These are phyloP conservation scores for Aepyceros melampus DNA, from an alignment of 2,113 vertebrate genomes.

Conservation along the genomic window DNA sequence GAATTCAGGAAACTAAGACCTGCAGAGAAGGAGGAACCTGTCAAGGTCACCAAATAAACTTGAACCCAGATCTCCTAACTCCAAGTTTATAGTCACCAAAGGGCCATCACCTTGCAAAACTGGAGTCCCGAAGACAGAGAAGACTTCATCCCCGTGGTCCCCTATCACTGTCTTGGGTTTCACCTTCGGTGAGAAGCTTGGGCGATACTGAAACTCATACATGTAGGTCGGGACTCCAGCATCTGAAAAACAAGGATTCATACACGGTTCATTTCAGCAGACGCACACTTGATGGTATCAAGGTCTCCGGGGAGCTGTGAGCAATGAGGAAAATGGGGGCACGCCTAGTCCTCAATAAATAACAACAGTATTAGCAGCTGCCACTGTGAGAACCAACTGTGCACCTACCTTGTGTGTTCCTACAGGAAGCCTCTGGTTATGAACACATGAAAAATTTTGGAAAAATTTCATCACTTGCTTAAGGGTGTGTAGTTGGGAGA, in stretches of 20 bases:
- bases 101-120: slow-evolving; percentile 71
- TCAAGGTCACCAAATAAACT: not conserved
- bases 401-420: not conserved
- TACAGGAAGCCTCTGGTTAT: not conserved
- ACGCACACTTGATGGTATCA: accelerated
- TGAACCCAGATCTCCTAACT: not conserved
- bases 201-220: not conserved
- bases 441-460: too few species aligned
- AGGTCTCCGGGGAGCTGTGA: too few species aligned
- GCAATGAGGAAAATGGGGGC: not conserved
- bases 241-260: slow-evolving; percentile 69
- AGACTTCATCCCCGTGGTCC: slow-evolving; percentile 81
- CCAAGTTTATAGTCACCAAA: not conserved
- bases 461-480: too few species aligned
- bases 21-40: not conserved
- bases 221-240: slow-evolving; percentile 53
- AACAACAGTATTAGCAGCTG: too few species aligned
- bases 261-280: not conserved
- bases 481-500: accelerated
- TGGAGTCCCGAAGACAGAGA: slow-evolving; percentile 77
- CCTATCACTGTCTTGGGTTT: slow-evolving; percentile 70
- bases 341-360: not conserved
- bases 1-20: not conserved
- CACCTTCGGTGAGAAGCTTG: not conserved
- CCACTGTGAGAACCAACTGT: not conserved